phyloP scores from a whole-genome alignment of 1,140 invertebrate species.

The Macrobrachium rosenbergii region DNA sequence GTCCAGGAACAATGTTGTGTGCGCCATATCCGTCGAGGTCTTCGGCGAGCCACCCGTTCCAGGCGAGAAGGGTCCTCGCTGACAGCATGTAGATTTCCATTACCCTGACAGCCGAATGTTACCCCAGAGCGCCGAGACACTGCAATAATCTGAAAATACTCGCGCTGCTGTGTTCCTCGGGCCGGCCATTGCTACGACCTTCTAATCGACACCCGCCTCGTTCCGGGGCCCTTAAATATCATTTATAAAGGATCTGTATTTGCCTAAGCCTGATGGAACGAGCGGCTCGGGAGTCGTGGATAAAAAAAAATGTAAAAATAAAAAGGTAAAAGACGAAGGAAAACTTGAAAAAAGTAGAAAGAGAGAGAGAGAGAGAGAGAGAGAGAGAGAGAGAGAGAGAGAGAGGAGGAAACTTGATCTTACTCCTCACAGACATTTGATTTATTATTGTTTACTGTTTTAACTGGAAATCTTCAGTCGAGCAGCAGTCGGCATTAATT shows the following conservation, averaged over 20 bases:
- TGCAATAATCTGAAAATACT: conserved; percentile 63
- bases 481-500: conserved; percentile 55
- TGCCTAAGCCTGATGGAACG: conserved; percentile 63
- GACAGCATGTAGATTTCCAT: conserved; percentile 63
- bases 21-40: conserved; percentile 45
- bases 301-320: too few relatives aligned
- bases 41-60: conserved; percentile 40
- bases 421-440: conserved; percentile 33
- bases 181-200: conserved; percentile 58
- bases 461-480: conserved; percentile 45
- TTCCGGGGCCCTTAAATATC: conserved; percentile 59
- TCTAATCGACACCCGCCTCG: conserved; percentile 59
- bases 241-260: conserved; percentile 60
- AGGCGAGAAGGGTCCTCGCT: conserved; percentile 50
- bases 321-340: conserved; percentile 13
- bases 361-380: not conserved
- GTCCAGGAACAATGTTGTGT: conserved; percentile 54
- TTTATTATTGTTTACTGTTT: conserved; percentile 58
- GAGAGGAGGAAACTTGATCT: too few relatives aligned
- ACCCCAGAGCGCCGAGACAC: conserved; percentile 55
- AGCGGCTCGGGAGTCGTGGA: conserved; percentile 38
- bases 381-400: too few relatives aligned
- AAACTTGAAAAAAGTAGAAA: conserved; percentile 31
- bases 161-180: conserved; percentile 47
- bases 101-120: conserved; percentile 59